Conservation (phyloP, 2,797 vertebrate species). For the Lophotriccus pileatus region DNA sequence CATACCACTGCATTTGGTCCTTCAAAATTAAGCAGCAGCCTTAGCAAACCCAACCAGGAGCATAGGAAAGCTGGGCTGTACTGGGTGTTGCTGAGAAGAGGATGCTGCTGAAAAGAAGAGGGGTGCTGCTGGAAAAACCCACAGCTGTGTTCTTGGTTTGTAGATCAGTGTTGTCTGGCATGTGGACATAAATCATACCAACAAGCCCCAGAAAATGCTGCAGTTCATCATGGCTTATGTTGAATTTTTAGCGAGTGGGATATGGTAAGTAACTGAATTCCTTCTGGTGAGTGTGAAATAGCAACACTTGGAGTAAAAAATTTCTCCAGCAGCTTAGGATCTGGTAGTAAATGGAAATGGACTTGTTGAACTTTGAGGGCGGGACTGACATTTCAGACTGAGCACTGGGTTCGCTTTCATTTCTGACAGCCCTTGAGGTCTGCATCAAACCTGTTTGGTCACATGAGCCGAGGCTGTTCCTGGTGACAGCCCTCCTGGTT, state of each 20-base stretch:
- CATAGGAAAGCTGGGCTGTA: not conserved
- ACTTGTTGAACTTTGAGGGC: not conserved
- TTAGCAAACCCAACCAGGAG: not conserved
- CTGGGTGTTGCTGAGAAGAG: not conserved
- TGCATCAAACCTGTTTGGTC: not conserved
- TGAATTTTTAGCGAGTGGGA: not conserved
- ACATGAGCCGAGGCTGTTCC: fast-evolving
- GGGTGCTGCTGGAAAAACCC: not conserved
- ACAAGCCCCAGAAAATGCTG: not conserved
- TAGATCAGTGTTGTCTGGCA: not conserved
- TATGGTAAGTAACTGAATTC: not conserved
- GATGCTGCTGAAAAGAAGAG: not conserved
- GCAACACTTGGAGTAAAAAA: not conserved
- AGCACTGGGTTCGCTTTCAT: fast-evolving
- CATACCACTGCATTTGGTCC: fast-evolving
- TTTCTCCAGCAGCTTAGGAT: not conserved
- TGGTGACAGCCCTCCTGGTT: not conserved
- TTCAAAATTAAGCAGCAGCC: not conserved
- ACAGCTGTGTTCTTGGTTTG: not conserved
- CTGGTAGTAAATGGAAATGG: not conserved
- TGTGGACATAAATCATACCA: not conserved
- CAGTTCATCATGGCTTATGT: not conserved
- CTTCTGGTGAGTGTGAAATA: not conserved
- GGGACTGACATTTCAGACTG: not conserved
- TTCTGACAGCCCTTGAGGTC: not conserved